A percentile compares a stretch with the other conserved stretches of the same genome.
Conservation (phyloP, 2,888 invertebrate species). For the Ormyrus thymus region DNA sequence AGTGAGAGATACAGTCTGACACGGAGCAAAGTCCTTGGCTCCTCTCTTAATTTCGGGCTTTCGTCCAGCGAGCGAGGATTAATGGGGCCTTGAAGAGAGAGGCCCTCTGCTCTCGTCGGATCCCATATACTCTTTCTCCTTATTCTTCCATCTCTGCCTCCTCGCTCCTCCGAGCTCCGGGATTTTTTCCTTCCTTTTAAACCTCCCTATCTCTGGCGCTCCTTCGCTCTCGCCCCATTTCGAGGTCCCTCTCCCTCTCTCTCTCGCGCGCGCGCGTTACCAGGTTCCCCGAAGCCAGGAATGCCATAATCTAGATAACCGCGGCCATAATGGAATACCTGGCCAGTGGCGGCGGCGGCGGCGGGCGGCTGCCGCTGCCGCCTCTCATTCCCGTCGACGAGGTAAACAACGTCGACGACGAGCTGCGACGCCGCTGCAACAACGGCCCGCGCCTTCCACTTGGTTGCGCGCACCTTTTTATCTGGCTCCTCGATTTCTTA, state of each 20-base stretch:
- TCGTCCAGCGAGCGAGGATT: constrained; percentile 63
- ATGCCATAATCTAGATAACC: constrained; percentile 74
- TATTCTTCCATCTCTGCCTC: constrained; percentile 3
- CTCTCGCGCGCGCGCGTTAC: constrained; percentile 54
- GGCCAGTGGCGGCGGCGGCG: constrained; percentile 41
- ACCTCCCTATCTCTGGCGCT: constrained; percentile 34
- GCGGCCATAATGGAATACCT: constrained; percentile 72
- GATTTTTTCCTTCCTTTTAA: constrained; percentile 34
- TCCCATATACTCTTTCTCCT: constrained; percentile 24
- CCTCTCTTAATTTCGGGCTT: constrained; percentile 66
- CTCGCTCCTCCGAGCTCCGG: constrained; percentile 14
- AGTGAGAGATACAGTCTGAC: constrained; percentile 23
- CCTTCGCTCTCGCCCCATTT: constrained; percentile 29
- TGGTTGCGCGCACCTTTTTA: constrained; percentile 64
- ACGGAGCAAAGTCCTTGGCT: constrained; percentile 49
- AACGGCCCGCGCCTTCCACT: constrained; percentile 5
- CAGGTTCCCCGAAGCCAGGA: constrained; percentile 69
- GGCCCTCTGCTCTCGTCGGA: background rate
- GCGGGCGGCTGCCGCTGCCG: background rate
- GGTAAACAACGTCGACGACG: constrained; percentile 32
- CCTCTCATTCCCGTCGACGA: constrained; percentile 42
- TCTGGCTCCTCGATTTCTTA: constrained; percentile 65
- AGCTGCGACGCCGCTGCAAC: constrained; percentile 2
- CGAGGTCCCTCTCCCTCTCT: constrained; percentile 8
- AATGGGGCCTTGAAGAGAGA: constrained; percentile 62